A percentile compares a stretch with the other conserved stretches of the same genome.
These are phyloP conservation scores for Dicycla oo DNA, from an alignment of 2,888 invertebrate genomes.

Conservation along the genomic window DNA sequence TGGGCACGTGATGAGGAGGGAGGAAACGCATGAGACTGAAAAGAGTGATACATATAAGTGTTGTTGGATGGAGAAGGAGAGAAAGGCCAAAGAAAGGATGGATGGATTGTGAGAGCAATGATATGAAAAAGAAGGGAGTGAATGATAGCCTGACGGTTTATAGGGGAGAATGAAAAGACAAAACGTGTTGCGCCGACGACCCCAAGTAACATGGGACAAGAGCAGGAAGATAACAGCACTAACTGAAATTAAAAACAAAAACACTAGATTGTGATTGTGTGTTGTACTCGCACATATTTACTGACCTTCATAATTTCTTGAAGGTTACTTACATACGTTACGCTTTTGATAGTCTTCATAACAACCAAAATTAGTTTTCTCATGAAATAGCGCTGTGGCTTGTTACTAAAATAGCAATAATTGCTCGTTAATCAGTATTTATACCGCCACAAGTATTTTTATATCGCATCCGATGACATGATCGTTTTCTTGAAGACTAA, in stretches of 20 bases:
- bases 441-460: constrained; percentile 34
- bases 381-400: neutral
- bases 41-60: no score
- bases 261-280: no score
- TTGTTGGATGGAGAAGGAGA: no score
- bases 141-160: no score
- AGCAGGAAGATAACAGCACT: neutral
- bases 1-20: no score
- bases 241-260: neutral
- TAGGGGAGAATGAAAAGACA: no score
- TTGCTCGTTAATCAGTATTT: constrained; percentile 40
- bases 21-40: no score
- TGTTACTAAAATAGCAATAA: constrained; percentile 28
- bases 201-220: no score
- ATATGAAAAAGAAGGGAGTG: no score
- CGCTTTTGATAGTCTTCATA: constrained; percentile 23
- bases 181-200: no score
- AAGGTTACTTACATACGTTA: constrained; percentile 3
- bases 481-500: constrained; percentile 11
- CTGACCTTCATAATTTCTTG: constrained; percentile 1
- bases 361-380: constrained; percentile 18
- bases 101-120: no score
- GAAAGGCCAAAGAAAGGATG: no score
- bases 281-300: neutral
- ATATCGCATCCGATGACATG: constrained; percentile 36